phyloP scores from a whole-genome alignment of 2,113 vertebrate genomes.

The Elachura formosa region DNA sequence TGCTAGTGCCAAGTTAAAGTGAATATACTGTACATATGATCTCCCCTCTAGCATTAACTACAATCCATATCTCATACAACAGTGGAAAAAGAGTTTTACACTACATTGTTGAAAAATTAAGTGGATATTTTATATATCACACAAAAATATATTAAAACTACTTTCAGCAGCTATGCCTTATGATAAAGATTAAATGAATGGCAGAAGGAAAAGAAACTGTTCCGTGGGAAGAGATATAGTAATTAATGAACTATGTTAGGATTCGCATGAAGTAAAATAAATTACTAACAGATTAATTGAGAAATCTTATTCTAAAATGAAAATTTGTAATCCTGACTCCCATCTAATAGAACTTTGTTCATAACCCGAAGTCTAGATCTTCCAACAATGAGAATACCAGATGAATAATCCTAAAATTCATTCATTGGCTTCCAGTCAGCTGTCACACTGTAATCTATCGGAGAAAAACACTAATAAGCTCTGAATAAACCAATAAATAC shows the following conservation, averaged over 20 bases:
- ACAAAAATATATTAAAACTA: not conserved
- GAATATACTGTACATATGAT: not conserved
- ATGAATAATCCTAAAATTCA: not conserved
- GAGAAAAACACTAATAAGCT: not conserved
- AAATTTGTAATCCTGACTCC: not conserved
- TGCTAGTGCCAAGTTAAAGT: not conserved
- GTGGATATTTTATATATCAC: not conserved
- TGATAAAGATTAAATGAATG: not conserved
- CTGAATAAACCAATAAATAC: not conserved
- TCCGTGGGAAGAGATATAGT: not conserved
- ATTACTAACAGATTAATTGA: not conserved
- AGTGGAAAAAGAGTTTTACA: not conserved
- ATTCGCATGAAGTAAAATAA: not conserved
- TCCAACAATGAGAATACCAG: not conserved
- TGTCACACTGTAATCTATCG: not conserved
- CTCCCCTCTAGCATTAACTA: not conserved
- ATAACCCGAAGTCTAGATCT: not conserved
- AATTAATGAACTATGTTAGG: not conserved
- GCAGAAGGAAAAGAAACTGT: not conserved
- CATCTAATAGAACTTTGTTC: not conserved
- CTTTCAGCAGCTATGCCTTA: not conserved
- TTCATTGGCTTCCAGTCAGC: not conserved
- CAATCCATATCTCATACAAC: not conserved
- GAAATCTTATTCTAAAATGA: not conserved
- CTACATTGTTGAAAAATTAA: not conserved